Evolutionary conservation across 2,113 vertebrate genomes (phyloP), one percentile per base, ranked within the genome.

Genomic region (Callipepla californica): DNA sequence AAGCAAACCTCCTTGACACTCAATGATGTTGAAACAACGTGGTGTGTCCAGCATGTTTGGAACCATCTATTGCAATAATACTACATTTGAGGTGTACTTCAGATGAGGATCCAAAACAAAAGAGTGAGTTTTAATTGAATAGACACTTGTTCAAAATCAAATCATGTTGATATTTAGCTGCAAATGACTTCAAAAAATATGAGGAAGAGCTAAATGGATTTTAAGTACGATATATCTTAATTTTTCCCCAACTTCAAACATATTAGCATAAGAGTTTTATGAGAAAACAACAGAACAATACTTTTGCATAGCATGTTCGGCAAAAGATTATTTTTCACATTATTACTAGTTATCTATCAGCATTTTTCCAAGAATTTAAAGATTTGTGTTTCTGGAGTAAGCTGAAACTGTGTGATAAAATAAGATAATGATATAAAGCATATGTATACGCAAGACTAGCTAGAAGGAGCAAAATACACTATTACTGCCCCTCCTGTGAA

Each of bases 341-440:
- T 96, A 96, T 97, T 97, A 75, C 93, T 90, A 88, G 73, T 90
- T 96, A 95, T 95, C 96, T 76, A 85, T 91, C 87, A 96, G 74
- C 82, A 74, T 96, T 97, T 97, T 97, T 85, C 66, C 70, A 79
- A 96, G 85, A 76, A 89, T 96, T 95, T 97, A 91, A 74, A 96
- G 96, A 96, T 97, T 88, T 94, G 72, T 90, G 61, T 91, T 96
- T 92, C 93, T 95, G 85, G 78, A 94, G 90, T 93, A 97, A 96
- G 90, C 95, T 93, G 95, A 97, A 96, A 88, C 84, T 94, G 93
- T 79, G 72, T 95, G 97, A 97, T 97, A 97, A 97, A 97, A 95
- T 95, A 94, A 96, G 94, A 98, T 97, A 95, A 96, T 96, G 96
- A 97, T 97, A 97, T 97, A 97, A 97, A 97, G 89, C 75, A 92